Evolutionary conservation across 2,113 vertebrate species (phyloP), one percentile per base, ranked within the genome.

Genomic region (Phalacrocorax aristotelis): DNA sequence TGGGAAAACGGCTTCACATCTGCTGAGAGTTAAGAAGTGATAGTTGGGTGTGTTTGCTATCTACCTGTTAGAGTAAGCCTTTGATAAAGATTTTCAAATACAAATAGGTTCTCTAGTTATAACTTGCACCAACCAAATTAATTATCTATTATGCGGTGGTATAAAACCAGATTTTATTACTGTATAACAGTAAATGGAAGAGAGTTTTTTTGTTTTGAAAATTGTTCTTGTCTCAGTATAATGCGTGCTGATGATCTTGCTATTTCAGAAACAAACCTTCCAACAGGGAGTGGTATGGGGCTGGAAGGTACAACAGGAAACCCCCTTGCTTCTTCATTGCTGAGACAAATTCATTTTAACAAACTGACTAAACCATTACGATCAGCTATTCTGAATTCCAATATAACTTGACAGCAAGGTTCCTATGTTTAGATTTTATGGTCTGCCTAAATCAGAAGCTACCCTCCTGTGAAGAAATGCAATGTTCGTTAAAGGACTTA

Each of bases 291-390:
- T 36, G 26, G 16, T 49, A 7, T 62, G 20, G 26, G 13, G 42
- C 51, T 92, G 26, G 62, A 88, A 92, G 4, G 7, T 62, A 20
- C 46, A 36, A 42, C 22, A 64, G 64, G 38, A 87, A 92, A 52
- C 4, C 3, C 5, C 9, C 11, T 77, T 90, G 44, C 26, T 86
- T 72, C 87, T 83, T 65, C 66, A 44, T 36, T 81, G 46, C 40
- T 87, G 80, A 89, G 64, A 57, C 42, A 85, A 87, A 95, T 77
- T 83, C 8, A 38, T 83, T 87, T 91, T 87, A 96, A 66, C 62
- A 88, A 87, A 94, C 55, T 90, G 88, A 86, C 91, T 86, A 71
- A 91, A 74, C 25, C 44, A 49, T 90, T 88, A 70, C 32, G n/a
- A 90, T 90, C 75, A 93, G 14, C 46, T 80, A 30, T 61, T 93